Evolutionary conservation across 2,797 vertebrate genomes (phyloP), one percentile per base, ranked within the genome.

Genomic region (Apogon hyalosoma): DNA sequence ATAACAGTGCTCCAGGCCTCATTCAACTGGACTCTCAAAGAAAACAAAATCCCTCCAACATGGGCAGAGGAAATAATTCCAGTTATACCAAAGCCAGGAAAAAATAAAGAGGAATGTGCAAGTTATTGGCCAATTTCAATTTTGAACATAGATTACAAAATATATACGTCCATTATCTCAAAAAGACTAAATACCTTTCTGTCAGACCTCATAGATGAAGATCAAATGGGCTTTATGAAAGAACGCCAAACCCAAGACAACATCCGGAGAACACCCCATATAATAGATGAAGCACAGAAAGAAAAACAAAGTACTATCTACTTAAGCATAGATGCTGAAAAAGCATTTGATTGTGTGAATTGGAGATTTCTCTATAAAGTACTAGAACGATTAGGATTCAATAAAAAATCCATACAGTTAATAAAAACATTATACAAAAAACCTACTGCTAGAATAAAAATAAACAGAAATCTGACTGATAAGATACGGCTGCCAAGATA

Each of bases 361-460:
- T 21, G 19, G 19, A 6, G 18, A 51, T 38, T 39, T 63, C 48
- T 6, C 2, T 51, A 13, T 8, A 50, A 39, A 38, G 18, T 19
- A 50, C 50, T 14, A 14, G 50, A 38, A 39, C 52, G 19, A 3
- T 3, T 21, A 21, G 19, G 19, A 21, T 21, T 21, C 3, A 21
- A 21, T 21, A 21, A 6, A 12, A 63, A 50, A 50, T 63, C 48
- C 2, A 10, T 63, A 13, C 10, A 50, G 19, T 19, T 19, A 13
- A 50, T 63, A 10, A 4, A 63, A 39, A 40, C 52, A 40, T 11
- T 54, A 38, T 36, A 54, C 9, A 33, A 13, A 6, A 16, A 54
- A 53, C 51, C n/a, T 4, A 36, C 51, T 9, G 51, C 51, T 15
- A 53, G 51, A 38, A 36, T 53, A 4, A 62, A 62, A 38, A 42